Evolutionary conservation across 2,797 vertebrate genomes (phyloP).

Genomic region (Serranus cabrilla): DNA sequence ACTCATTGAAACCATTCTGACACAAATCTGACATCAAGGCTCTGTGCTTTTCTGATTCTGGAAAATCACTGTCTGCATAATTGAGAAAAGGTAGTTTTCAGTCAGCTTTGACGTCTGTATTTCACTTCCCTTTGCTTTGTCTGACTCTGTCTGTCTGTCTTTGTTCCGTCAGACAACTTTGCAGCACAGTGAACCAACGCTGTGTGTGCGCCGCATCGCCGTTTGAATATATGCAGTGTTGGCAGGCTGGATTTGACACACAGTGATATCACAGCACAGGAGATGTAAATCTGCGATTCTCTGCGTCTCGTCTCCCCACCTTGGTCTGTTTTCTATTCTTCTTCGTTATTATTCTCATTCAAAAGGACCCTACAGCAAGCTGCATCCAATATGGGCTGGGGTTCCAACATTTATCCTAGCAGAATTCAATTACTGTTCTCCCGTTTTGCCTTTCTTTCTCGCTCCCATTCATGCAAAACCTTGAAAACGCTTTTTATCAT

Average conservation of each 20-base stretch:
- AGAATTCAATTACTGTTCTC: conserved; percentile 74
- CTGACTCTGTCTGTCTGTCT: conserved; percentile 31
- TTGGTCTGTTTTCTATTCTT: conserved; percentile 40
- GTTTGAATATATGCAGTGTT: conserved; percentile 48
- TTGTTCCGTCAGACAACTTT: conserved; percentile 34
- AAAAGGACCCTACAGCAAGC: conserved; percentile 50
- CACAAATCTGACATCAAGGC: conserved; percentile 62
- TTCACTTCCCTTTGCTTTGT: conserved; percentile 24
- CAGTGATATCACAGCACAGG: conserved; percentile 22
- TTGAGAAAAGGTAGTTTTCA: background rate
- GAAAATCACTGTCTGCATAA: conserved; percentile 20
- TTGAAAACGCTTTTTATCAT: conserved; percentile 59
- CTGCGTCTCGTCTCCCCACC: conserved; percentile 9
- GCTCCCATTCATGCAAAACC: conserved; percentile 56
- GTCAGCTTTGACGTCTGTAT: conserved; percentile 33
- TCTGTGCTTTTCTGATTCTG: conserved; percentile 19
- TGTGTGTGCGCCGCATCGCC: conserved; percentile 47
- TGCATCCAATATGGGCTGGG: conserved; percentile 44
- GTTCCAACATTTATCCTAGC: conserved; percentile 67
- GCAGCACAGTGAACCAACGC: conserved; percentile 40
- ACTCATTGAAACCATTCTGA: conserved; percentile 56
- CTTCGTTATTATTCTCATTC: conserved; percentile 64
- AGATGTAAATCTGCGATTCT: conserved; percentile 53
- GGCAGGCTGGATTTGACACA: conserved; percentile 50
- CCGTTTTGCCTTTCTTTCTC: conserved; percentile 8